These are phyloP conservation scores for Gavia stellata DNA, from an alignment of 2,113 vertebrate species.

Conservation along the genomic window DNA sequence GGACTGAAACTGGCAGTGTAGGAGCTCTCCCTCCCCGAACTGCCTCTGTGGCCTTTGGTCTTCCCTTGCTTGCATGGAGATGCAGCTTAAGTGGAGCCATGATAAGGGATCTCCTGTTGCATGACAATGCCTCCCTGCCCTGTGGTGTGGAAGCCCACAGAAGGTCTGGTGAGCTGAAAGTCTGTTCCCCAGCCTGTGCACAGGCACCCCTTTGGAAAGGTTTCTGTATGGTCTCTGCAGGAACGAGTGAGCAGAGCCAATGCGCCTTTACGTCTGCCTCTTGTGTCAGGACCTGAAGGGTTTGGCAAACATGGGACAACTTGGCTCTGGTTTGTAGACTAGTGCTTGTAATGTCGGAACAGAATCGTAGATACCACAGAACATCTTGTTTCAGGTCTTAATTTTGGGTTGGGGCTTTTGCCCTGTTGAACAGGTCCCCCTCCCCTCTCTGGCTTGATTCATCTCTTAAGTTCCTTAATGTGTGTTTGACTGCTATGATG, in stretches of 20 bases:
- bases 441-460: background rate
- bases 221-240: background rate
- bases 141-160: background rate
- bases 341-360: rapidly evolving
- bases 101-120: background rate
- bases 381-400: background rate
- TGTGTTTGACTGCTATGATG: background rate
- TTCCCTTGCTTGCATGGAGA: background rate
- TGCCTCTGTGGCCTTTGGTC: background rate
- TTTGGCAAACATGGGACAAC: background rate
- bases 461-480: background rate
- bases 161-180: background rate
- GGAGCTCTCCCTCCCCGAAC: background rate
- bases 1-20: no score
- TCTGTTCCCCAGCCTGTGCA: rapidly evolving
- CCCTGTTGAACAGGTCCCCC: no score
- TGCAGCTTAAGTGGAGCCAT: background rate
- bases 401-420: background rate
- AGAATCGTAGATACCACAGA: background rate
- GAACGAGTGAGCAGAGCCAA: rapidly evolving
- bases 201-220: background rate
- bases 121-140: background rate
- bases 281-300: background rate
- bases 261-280: rapidly evolving
- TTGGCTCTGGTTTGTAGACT: background rate